Conservation (phyloP, 2,888 invertebrate genomes). For the Aphodius sticticus region DNA sequence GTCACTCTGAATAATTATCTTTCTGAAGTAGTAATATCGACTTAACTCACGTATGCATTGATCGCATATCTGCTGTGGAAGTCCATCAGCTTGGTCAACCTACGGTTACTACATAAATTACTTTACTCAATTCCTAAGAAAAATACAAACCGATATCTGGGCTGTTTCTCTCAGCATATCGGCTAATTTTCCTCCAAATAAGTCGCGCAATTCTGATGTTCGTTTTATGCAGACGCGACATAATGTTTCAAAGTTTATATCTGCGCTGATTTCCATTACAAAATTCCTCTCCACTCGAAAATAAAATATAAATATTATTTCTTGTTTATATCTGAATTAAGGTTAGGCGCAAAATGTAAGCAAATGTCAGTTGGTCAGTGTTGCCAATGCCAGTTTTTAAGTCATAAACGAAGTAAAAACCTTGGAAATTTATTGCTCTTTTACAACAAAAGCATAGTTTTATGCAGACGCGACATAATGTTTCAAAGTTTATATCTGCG, state of each 20-base stretch:
- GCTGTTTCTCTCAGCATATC: neutral
- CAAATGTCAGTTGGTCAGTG: no score
- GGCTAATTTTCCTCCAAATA: neutral
- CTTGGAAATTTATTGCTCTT: no score
- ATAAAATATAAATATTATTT: no score
- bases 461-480: no score
- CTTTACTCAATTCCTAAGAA: neutral
- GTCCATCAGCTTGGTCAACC: conserved; percentile 23
- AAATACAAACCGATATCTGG: neutral
- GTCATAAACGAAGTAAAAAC: no score
- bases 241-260: neutral
- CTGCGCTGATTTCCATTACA: neutral
- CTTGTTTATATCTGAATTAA: no score
- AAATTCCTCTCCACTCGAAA: neutral
- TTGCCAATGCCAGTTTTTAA: no score
- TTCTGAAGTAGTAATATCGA: neutral
- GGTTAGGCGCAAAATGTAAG: no score
- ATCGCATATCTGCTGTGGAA: conserved; percentile 19
- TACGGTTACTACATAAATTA: neutral
- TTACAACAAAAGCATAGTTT: no score
- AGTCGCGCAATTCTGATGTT: neutral
- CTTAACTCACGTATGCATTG: neutral
- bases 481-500: no score
- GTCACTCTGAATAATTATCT: neutral
- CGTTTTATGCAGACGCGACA: neutral